Evolutionary conservation across 1,140 invertebrate species (phyloP).

Genomic region (Drusus annulatus): DNA sequence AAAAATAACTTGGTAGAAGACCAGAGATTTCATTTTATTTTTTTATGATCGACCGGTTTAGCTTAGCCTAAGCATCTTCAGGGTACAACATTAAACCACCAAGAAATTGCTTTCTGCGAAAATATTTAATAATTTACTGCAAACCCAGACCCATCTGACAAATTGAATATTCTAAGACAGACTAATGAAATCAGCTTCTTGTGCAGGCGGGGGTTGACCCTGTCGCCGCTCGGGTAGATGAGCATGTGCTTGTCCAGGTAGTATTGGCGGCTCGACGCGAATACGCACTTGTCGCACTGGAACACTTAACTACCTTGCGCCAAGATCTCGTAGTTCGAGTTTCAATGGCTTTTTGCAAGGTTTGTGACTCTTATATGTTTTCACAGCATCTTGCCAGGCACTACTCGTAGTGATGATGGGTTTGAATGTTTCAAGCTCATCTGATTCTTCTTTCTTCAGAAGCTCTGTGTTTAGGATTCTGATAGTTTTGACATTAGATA

Average conservation of each 20-base stretch:
- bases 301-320: neutral
- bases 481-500: neutral
- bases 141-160: no score
- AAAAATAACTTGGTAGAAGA: no score
- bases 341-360: neutral
- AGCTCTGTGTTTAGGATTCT: neutral
- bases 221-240: no score
- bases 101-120: no score
- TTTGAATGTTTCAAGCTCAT: no score
- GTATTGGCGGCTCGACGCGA: neutral
- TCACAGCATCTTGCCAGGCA: neutral
- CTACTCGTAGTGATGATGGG: no score
- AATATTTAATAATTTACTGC: no score
- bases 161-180: no score
- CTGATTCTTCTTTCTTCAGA: neutral
- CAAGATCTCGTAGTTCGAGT: neutral
- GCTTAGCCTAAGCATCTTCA: no score
- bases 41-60: no score
- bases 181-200: slow-evolving; percentile 26
- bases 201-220: neutral
- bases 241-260: slow-evolving; percentile 1
- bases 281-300: neutral
- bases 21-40: no score
- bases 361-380: slow-evolving; percentile 24
- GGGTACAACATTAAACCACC: no score